Conservation (phyloP, 2,797 vertebrate species). For the Chanos chanos region DNA sequence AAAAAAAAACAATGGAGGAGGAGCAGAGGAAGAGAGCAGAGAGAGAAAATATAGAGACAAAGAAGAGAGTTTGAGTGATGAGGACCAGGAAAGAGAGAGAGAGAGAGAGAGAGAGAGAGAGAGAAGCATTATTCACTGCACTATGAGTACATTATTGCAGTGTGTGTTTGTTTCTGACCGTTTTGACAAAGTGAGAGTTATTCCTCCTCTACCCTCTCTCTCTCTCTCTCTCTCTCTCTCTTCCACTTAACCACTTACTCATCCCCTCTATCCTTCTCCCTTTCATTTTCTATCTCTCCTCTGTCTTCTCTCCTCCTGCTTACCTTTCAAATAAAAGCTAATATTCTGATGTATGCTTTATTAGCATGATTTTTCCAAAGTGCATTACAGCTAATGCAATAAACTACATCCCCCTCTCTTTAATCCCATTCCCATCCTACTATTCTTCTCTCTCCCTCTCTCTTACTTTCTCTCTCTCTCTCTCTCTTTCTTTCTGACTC, state of each 20-base stretch:
- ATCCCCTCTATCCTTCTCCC: too few relatives aligned
- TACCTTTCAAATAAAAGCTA: conserved; percentile 18
- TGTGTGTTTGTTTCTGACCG: conserved; percentile 21
- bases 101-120: neutral
- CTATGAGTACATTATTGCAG: too few relatives aligned
- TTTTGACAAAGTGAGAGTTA: conserved; percentile 21
- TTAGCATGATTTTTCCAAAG: too few relatives aligned
- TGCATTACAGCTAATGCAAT: too few relatives aligned
- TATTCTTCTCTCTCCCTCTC: conserved; percentile 19
- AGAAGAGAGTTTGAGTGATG: neutral
- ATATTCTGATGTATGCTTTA: too few relatives aligned
- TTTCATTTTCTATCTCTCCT: neutral
- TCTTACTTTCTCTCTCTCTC: neutral
- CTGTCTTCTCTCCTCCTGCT: neutral
- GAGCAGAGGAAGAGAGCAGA: neutral
- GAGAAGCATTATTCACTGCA: conserved; percentile 6
- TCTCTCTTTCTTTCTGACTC: conserved; percentile 28
- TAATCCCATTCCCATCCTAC: conserved; percentile 47
- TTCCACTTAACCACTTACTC: neutral
- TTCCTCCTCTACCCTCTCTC: neutral
- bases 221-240: neutral
- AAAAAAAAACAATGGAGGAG: neutral
- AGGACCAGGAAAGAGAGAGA: neutral
- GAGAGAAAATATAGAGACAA: neutral
- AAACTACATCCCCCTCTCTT: conserved; percentile 12